phyloP scores from a whole-genome alignment of 2,888 invertebrate genomes.

The Orthosia cruda region DNA sequence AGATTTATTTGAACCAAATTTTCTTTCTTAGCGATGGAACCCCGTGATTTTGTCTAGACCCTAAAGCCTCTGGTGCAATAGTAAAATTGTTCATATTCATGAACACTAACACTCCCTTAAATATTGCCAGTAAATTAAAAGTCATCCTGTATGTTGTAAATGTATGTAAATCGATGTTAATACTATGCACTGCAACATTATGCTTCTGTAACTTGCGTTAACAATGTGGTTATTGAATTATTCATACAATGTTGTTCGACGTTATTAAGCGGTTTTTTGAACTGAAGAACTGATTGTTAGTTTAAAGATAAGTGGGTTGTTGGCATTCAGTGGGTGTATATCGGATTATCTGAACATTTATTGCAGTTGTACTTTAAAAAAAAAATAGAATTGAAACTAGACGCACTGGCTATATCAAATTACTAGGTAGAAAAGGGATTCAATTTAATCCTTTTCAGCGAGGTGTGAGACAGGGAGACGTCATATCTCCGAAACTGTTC shows the following conservation, averaged over 20 bases:
- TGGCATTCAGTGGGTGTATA: slow-evolving; percentile 26
- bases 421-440: neutral
- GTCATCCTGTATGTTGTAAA: slow-evolving; percentile 40
- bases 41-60: no score
- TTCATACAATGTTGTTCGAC: slow-evolving; percentile 66
- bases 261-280: slow-evolving; percentile 57
- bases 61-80: no score
- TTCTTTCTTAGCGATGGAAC: no score
- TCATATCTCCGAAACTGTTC: no score
- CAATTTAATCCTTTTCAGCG: no score
- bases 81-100: no score
- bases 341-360: slow-evolving; percentile 37
- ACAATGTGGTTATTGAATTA: slow-evolving; percentile 67
- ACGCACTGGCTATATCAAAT: neutral
- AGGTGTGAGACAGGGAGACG: no score
- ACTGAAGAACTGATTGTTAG: slow-evolving; percentile 39
- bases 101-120: no score
- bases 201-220: slow-evolving; percentile 59
- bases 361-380: slow-evolving; percentile 9
- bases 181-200: slow-evolving; percentile 68
- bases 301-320: slow-evolving; percentile 32
- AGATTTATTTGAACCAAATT: no score
- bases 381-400: neutral
- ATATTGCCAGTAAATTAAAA: neutral
- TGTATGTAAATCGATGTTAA: slow-evolving; percentile 72